Evolutionary conservation across 2,888 invertebrate species (phyloP).

Genomic region (Cataglyphis livida): DNA sequence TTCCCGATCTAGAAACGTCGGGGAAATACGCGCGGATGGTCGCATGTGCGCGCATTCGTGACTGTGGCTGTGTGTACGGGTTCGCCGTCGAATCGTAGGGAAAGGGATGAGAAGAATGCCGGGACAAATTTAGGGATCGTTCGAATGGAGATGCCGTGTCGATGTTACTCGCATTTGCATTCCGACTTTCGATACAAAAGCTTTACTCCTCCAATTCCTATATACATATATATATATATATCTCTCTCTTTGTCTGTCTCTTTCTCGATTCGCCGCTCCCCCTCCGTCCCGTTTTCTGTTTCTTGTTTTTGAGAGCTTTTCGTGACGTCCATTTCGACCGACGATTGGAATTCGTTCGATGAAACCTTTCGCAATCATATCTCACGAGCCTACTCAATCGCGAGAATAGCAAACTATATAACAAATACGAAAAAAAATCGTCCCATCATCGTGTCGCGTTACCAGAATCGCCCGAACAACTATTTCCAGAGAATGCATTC

Average conservation of each 20-base stretch:
- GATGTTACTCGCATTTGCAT: conserved; percentile 82
- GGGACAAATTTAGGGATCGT: conserved; percentile 78
- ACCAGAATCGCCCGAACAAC: conserved; percentile 11
- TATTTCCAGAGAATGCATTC: conserved; percentile 28
- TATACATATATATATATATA: conserved; percentile 19
- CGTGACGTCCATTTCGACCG: conserved; percentile 34
- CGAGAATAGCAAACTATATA: conserved; percentile 35
- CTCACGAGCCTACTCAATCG: conserved; percentile 46
- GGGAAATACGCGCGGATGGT: conserved; percentile 47
- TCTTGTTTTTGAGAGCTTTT: conserved; percentile 26
- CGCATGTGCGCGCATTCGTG: conserved; percentile 14
- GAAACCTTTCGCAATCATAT: conserved; percentile 44
- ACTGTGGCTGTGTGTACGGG: conserved; percentile 38
- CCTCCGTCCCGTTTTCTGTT: not conserved
- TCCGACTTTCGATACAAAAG: conserved; percentile 81
- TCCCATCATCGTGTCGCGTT: conserved; percentile 39
- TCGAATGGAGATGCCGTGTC: conserved; percentile 81
- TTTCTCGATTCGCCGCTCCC: not conserved
- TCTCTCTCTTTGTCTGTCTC: not conserved
- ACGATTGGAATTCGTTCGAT: conserved; percentile 44
- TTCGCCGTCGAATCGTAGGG: conserved; percentile 58
- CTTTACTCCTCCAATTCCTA: conserved; percentile 71
- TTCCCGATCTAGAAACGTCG: conserved; percentile 54
- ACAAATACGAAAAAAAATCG: conserved; percentile 20
- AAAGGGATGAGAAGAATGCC: conserved; percentile 70